Base-by-base conservation (phyloP, 2,113 vertebrate genomes). In the Ploceus nigricollis region DNA sequence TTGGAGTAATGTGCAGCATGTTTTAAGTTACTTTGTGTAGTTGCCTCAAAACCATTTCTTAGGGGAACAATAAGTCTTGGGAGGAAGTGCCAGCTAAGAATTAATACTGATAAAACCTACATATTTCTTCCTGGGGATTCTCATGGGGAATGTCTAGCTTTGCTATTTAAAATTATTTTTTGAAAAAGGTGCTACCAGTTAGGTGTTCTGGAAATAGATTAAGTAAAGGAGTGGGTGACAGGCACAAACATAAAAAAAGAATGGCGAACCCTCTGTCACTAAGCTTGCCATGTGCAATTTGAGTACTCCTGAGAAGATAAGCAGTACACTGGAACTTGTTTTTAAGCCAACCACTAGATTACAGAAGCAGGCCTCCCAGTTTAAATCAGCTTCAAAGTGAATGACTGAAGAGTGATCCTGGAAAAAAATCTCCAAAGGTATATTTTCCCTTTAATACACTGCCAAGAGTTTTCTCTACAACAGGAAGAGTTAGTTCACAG, bases 391-490 rank as follows among this genome's bases (percentile, higher is more conserved):
- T 90, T 89, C 68, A 92, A 78, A 72, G 51, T 50, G 44, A 37
- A 84, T 79, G 65, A 65, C 15, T 37, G 30, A 89, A 77, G 42
- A 79, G 39, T 22, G n/a, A 65, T 93, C 48, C 50, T 68, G 61
- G 47, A 20, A 58, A 19, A 79, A 70, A 77, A 37, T 42, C 64
- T 94, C 89, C n/a, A 90, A 72, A 93, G 82, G 25, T 89, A 35
- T 73, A 18, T 79, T 85, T 93, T 82, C 24, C 16, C 63, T 92
- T 94, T 95, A 88, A 91, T 88, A n/a, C 6, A 23, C 14, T 94
- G 94, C 92, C 93, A 96, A 88, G 63, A 7, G 13, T 84, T 95
- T 92, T 77, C 63, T 85, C 73, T 87, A 20, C 28, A 91, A 63
- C 78, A 86, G 58, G 90, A 95, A 88, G 71, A 71, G 19, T 86